Evolutionary conservation across 2,888 invertebrate species (phyloP).

Genomic region (Microctonus hyperodae): DNA sequence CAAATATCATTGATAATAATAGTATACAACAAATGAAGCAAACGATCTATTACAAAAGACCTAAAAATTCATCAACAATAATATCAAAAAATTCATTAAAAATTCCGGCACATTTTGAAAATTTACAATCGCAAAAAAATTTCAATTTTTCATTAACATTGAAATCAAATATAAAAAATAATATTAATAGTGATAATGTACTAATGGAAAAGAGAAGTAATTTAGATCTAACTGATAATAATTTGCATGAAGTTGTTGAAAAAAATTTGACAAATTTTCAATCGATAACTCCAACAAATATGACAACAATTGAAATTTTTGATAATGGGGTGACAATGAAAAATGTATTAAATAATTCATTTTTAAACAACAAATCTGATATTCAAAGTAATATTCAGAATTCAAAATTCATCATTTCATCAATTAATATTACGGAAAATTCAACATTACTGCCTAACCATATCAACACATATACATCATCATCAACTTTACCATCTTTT

Average conservation of each 20-base stretch:
- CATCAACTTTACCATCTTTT: neutral
- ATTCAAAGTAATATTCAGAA: slow-evolving; percentile 40
- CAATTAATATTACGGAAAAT: slow-evolving; percentile 41
- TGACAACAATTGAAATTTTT: neutral
- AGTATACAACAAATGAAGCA: slow-evolving; percentile 50
- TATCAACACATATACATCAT: neutral
- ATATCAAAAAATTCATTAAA: neutral
- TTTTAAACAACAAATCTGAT: slow-evolving; percentile 15
- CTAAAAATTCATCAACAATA: slow-evolving; percentile 37
- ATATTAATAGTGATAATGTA: slow-evolving; percentile 4
- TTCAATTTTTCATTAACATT: neutral
- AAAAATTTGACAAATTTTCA: slow-evolving; percentile 21
- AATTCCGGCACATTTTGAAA: neutral
- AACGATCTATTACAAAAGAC: slow-evolving; percentile 42
- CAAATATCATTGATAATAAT: slow-evolving; percentile 48
- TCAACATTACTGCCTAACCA: slow-evolving; percentile 33
- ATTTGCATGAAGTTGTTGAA: slow-evolving; percentile 43
- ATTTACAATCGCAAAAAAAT: neutral
- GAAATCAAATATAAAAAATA: neutral
- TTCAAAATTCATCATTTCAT: slow-evolving; percentile 40
- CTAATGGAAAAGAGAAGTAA: slow-evolving; percentile 30
- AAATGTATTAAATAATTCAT: neutral
- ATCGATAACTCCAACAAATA: neutral
- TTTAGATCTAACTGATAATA: slow-evolving; percentile 46
- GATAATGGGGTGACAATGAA: neutral